Base-by-base conservation (phyloP, 2,113 vertebrate species). In the Zosterops japonicus region DNA sequence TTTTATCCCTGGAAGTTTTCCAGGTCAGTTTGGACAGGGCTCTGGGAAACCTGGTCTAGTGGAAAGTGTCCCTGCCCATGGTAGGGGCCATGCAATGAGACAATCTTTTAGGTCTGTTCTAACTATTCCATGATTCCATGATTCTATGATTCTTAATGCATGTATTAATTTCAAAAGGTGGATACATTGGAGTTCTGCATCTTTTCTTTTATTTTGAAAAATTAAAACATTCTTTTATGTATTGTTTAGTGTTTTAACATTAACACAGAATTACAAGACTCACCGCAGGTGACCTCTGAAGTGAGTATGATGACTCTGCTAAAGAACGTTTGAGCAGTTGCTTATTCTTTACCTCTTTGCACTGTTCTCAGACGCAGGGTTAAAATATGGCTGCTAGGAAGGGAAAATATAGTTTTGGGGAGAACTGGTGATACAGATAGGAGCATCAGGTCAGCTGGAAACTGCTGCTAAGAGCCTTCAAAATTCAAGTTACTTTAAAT, bases 401-500 rank as follows among this genome's bases (percentile, higher is more conserved):
- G 11, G 11, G 79, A 74, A 76, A 35, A 6, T 7, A 61, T 8
- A 39, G 25, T 72, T 94, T 83, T 77, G 59, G 93, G 59, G 69
- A 57, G 71, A 91, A 59, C 24, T 41, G 27, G 63, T 77, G 2
- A 1, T 55, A 42, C 19, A 52, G 22, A 61, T 19, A 74, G 27
- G 59, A 93, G 27, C 42, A 24, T 47, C 83, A 84, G 93, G 88
- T 94, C 85, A 93, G 25, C 27, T 61, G 36, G 33, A 93, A 94
- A 74, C 17, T 60, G 47, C 72, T 81, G 29, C 63, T 70, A 63
- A 75, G 47, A 94, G 75, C 39, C 52, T 86, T 95, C 83, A 85
- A 87, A 91, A 91, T 91, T 85, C 91, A 80, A n/a, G 85, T 80
- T 90, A 68, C 29, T 52, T 77, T 86, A 86, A 95, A 50, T 69